Base-by-base conservation (phyloP, 1,140 invertebrate species). In the Musca domestica region DNA sequence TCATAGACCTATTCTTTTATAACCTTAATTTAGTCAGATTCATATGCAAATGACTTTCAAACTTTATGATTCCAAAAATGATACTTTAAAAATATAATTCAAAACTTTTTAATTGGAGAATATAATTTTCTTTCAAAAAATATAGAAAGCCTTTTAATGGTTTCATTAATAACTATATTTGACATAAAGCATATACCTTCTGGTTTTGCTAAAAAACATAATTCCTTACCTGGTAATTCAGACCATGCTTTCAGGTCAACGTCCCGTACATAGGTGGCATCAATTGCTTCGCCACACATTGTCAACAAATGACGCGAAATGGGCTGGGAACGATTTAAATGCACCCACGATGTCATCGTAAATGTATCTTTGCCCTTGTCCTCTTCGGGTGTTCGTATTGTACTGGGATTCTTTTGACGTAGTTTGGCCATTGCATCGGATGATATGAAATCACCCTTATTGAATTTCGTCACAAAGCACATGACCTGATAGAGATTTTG, bases 381-480 rank as follows among this genome's bases (percentile, higher is more conserved):
- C 74, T 96, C 94, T 79, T 98, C 95, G 0, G 95, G 93, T 1
- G 89, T 89, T 49, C 95, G 83, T 17, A 94, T 87, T 22, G 92
- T 91, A 66, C 90, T 89, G 23, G 91, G 91, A 80, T 93, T 93
- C 90, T 93, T 93, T 86, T 97, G 95, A 83, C 95, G 86, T n/a
- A 98, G 83, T 83, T 97, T 97, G n/a, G 94, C 91, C 93, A 98
- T 97, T 17, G 95, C 95, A 84, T 97, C 95, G 15, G 95, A 92
- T 1, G 95, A 94, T 77, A 98, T 97, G 78, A 97, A 97, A 73
- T 96, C 93, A 74, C 94, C 90, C 83, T 94, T 94, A 66, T 90
- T 89, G 76, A 95, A 92, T 77, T 94, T 91, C 71, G 91, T 92
- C 1, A 96, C 88, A 82, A 97, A 98, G 82, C 95, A 98, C 80